Percentiles rank a stretch among this genome's conserved stretches.
Evolutionary conservation across 1,140 invertebrate species (phyloP).

Genomic region (Globodera ellingtonae): DNA sequence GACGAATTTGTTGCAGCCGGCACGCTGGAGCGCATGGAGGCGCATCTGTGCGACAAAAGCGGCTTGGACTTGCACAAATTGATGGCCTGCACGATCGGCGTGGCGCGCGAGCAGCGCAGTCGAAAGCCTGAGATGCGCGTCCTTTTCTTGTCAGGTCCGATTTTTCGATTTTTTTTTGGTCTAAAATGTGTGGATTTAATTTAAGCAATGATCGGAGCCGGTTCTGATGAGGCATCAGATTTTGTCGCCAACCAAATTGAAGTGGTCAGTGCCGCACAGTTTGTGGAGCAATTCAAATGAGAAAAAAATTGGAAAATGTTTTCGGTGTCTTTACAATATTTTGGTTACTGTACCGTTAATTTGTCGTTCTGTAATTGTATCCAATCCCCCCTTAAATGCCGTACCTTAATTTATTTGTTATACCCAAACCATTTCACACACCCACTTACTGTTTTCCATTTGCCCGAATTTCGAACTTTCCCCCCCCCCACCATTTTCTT

Average conservation of each 20-base stretch:
- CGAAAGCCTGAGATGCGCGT: neutral
- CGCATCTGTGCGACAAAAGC: neutral
- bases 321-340: too few species aligned
- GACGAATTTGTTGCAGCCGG: neutral
- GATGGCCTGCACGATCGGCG: neutral
- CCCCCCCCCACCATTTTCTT: too few species aligned
- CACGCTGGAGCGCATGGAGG: neutral
- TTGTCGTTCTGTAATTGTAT: too few species aligned
- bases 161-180: too few species aligned
- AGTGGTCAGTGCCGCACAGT: neutral
- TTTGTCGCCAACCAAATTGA: neutral
- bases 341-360: too few species aligned
- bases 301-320: neutral
- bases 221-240: neutral
- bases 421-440: too few species aligned
- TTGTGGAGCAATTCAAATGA: constrained; percentile 3
- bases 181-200: neutral
- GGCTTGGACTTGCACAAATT: neutral
- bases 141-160: neutral
- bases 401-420: too few species aligned
- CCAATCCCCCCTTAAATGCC: too few species aligned
- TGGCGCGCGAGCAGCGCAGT: neutral
- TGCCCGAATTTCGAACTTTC: too few species aligned
- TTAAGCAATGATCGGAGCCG: neutral
- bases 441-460: too few species aligned